Evolutionary conservation across 2,888 invertebrate species (phyloP).

Genomic region (Apocheima hispidaria): DNA sequence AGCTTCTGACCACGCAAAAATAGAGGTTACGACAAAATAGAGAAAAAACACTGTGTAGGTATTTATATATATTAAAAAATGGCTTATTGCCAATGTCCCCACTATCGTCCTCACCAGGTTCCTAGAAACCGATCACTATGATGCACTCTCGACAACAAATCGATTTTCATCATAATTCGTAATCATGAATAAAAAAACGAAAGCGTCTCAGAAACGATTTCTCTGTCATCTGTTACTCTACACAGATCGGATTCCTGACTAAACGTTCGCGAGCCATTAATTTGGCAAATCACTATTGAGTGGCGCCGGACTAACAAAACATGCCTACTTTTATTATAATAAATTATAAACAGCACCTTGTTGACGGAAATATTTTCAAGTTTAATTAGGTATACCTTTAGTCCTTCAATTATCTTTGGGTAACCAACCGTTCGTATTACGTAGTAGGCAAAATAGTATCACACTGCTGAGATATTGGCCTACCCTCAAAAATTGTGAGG

Average conservation of each 20-base stretch:
- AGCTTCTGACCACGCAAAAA: no score
- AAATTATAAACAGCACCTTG: background rate
- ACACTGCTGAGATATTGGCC: no score
- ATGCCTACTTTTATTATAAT: slow-evolving; percentile 19
- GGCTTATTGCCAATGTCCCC: no score
- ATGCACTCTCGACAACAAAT: slow-evolving; percentile 9
- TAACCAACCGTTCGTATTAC: no score
- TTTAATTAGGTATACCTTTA: no score
- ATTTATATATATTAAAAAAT: no score
- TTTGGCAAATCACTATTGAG: slow-evolving; percentile 70
- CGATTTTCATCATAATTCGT: slow-evolving; percentile 1
- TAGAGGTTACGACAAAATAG: no score
- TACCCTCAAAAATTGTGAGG: no score
- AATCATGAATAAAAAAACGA: slow-evolving; percentile 5
- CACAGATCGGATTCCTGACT: slow-evolving; percentile 55
- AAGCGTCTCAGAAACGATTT: slow-evolving; percentile 32
- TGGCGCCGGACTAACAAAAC: slow-evolving; percentile 51
- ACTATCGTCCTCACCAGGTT: background rate
- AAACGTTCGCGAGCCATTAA: slow-evolving; percentile 65
- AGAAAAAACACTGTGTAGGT: no score
- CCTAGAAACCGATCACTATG: background rate
- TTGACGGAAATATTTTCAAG: no score
- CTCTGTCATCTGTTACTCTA: slow-evolving; percentile 46
- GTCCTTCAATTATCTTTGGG: no score
- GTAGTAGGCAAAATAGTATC: no score